phyloP scores from a whole-genome alignment of 2,888 invertebrate genomes.

The Tortrix viridana region DNA sequence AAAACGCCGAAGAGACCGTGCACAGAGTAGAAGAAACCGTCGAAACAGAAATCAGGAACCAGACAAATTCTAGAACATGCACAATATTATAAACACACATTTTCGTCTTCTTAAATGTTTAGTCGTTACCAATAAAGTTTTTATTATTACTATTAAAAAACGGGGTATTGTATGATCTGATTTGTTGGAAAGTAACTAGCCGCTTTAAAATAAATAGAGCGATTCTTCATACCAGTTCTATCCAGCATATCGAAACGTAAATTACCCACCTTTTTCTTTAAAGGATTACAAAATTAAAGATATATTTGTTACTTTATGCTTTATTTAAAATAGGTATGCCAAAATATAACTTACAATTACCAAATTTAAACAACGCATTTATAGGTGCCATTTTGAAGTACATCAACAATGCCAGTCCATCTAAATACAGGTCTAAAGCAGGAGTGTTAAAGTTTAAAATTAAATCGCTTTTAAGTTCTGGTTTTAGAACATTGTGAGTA shows the following conservation, averaged over 20 bases:
- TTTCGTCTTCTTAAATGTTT: slow-evolving; percentile 61
- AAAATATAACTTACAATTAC: slow-evolving; percentile 65
- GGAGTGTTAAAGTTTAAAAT: slow-evolving; percentile 29
- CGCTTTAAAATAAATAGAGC: not conserved
- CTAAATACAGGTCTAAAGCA: slow-evolving; percentile 16
- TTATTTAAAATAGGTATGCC: slow-evolving; percentile 76
- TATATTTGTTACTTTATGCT: slow-evolving; percentile 51
- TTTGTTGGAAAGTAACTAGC: not conserved
- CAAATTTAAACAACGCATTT: slow-evolving; percentile 50
- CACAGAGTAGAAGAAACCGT: slow-evolving; percentile 75
- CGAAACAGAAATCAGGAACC: slow-evolving; percentile 75
- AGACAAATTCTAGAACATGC: slow-evolving; percentile 78
- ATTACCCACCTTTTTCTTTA: slow-evolving; percentile 3
- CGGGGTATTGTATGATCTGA: not conserved
- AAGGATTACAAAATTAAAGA: slow-evolving; percentile 35
- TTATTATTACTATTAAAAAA: slow-evolving; percentile 54
- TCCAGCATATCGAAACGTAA: not conserved
- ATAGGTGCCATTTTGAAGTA: slow-evolving; percentile 14
- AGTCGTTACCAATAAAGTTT: slow-evolving; percentile 59
- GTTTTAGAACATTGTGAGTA: slow-evolving; percentile 42
- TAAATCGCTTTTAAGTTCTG: slow-evolving; percentile 21
- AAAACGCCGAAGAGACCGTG: slow-evolving; percentile 69
- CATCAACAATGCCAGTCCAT: slow-evolving; percentile 18
- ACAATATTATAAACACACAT: slow-evolving; percentile 68
- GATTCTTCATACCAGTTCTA: not conserved